Conservation (phyloP, 2,113 vertebrate genomes). For the Nematolebias whitei region DNA sequence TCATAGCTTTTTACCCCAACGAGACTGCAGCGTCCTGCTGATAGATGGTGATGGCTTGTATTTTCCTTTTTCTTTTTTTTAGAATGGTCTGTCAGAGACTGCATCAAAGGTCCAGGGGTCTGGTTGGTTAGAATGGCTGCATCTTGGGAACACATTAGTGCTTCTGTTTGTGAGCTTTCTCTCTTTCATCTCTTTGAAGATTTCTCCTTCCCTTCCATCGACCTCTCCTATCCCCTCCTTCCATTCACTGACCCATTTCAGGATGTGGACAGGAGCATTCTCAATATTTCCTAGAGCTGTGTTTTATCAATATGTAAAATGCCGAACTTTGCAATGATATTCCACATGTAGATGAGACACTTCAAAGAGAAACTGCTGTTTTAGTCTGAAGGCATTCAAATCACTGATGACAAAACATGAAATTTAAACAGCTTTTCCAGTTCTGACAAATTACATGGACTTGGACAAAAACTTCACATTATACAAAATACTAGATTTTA, state of each 20-base stretch:
- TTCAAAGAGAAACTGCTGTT: slow-evolving; percentile 24
- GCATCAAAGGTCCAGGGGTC: slow-evolving; percentile 73
- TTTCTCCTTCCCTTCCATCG: slow-evolving; percentile 28
- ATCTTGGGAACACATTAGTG: slow-evolving; percentile 76
- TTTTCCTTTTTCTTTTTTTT: slow-evolving; percentile 5
- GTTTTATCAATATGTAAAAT: slow-evolving; percentile 5
- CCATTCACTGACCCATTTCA: slow-evolving; percentile 71
- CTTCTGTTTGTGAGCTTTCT: slow-evolving; percentile 67
- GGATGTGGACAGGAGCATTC: slow-evolving; percentile 20
- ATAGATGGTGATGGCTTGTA: slow-evolving; percentile 68
- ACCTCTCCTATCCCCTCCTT: slow-evolving; percentile 42
- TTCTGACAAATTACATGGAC: slow-evolving; percentile 24
- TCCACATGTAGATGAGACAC: slow-evolving; percentile 28
- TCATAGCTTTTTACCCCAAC: slow-evolving; percentile 52
- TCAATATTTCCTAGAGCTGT: background rate
- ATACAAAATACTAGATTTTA: slow-evolving; percentile 43
- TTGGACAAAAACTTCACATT: slow-evolving; percentile 54
- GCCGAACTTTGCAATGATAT: slow-evolving; percentile 11
- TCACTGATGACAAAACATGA: slow-evolving; percentile 20
- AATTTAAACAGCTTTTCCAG: slow-evolving; percentile 15
- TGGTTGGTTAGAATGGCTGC: slow-evolving; percentile 68
- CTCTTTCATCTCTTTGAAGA: slow-evolving; percentile 67
- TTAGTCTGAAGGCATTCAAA: slow-evolving; percentile 27
- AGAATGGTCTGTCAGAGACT: slow-evolving; percentile 58
- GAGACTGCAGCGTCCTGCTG: slow-evolving; percentile 59